Evolutionary conservation across 1,140 invertebrate genomes (phyloP).

Genomic region (Bradysia coprophila): DNA sequence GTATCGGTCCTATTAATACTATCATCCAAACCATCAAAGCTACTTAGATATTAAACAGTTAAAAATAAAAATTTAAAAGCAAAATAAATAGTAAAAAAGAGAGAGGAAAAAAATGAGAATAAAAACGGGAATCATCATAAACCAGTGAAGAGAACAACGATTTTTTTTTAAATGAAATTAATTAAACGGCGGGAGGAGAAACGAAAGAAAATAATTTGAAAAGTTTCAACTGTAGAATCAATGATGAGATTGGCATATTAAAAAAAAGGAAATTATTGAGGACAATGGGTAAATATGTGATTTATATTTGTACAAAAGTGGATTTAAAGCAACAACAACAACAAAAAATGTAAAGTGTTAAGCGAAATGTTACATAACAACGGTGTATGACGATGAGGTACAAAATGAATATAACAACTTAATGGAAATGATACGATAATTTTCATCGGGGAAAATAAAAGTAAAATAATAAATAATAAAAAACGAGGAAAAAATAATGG

Average conservation of each 20-base stretch:
- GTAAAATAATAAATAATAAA: not conserved
- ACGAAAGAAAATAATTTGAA: not conserved
- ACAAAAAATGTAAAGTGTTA: not conserved
- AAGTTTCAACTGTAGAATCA: not conserved
- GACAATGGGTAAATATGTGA: not conserved
- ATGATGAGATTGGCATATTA: not conserved
- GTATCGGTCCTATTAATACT: too few relatives aligned
- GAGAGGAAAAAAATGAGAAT: too few relatives aligned
- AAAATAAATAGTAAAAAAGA: too few relatives aligned
- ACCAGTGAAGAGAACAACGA: not conserved
- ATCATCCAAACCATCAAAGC: too few relatives aligned
- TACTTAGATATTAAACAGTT: too few relatives aligned
- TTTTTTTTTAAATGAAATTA: not conserved
- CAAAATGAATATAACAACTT: not conserved
- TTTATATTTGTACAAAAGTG: not conserved
- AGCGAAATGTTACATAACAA: not conserved
- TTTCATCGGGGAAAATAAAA: not conserved
- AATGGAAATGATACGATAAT: too few relatives aligned
- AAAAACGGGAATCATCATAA: not conserved
- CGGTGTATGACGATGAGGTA: not conserved
- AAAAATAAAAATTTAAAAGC: too few relatives aligned
- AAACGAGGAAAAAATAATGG: not conserved
- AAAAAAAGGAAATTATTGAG: not conserved
- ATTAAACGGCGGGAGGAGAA: not conserved
- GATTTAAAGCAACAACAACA: too few relatives aligned